Base-by-base conservation (phyloP, 2,888 invertebrate genomes). In the Clitarchus hookeri region DNA sequence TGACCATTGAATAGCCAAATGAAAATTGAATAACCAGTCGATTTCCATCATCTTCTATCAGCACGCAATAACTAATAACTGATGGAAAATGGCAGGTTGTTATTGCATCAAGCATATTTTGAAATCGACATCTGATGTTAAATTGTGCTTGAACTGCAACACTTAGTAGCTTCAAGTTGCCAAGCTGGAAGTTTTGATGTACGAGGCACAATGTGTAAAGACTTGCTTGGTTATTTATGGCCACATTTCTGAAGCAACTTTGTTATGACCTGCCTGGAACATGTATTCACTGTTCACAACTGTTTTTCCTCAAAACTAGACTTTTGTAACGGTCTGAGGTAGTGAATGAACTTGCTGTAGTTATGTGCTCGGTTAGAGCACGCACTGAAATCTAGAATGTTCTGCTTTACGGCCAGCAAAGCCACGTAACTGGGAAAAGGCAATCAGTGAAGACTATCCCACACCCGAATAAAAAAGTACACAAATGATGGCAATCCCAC, bases 291-390 rank as follows among this genome's bases (percentile, higher is more conserved):
- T 26, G 27, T 82, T 82, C 44, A 82, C 82, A 82, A 82, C 27
- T 82, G 44, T 82, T 65, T 65, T 26, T n/a, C 44, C 82, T 82
- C 82, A 82, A 82, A 82, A 82, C 82, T 82, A 44, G 19, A 82
- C 82, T 79, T 84, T 84, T 84, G 36, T 84, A 44, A 82, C 27
- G 85, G 53, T 82, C 78, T 86, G 86, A 86, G 86, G 86, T 86
- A 86, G 86, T 86, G 85, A 65, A 86, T 86, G 84, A 83, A 82
- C 79, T 86, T 85, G 77, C 83, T 82, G 86, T 65, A n/a, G 84
- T 85, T 85, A 77, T 82, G 85, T 65, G 48, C 54, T 53, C 85
- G 79, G 85, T 84, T 86, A 44, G 82, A 84, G 86, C 86, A 86
- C 78, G 36, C 82, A 25, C 53, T n/a, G 25, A 86, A 84, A 84